Evolutionary conservation across 64 coral and sea anemone species (phyloP).

Genomic region (Hydrozoanthus tunicans): DNA sequence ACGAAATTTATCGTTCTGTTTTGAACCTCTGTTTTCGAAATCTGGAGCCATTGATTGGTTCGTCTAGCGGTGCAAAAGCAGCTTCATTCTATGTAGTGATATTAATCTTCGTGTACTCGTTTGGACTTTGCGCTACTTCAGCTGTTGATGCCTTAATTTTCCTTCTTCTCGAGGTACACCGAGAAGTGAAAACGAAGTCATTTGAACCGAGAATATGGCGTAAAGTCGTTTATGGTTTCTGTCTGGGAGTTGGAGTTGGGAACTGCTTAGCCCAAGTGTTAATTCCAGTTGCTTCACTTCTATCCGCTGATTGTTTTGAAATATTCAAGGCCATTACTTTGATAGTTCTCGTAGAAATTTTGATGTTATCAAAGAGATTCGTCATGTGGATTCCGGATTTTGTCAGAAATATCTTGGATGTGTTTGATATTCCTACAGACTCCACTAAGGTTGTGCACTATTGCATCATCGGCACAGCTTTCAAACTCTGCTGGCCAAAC

Average conservation of each 20-base stretch:
- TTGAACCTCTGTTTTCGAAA: not conserved
- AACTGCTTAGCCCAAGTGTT: not conserved
- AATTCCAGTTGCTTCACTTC: not conserved
- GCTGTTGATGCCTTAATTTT: not conserved
- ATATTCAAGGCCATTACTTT: not conserved
- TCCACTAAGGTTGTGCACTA: not conserved
- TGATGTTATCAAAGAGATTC: conserved; percentile 1
- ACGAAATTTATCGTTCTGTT: not conserved
- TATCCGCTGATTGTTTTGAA: no score
- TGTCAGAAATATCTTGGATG: not conserved
- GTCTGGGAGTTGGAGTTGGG: not conserved
- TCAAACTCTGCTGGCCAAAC: not conserved
- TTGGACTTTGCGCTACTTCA: not conserved
- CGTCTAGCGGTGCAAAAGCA: not conserved
- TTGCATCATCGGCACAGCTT: not conserved
- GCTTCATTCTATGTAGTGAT: not conserved
- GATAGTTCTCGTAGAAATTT: not conserved
- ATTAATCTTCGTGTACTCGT: not conserved
- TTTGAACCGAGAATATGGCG: not conserved
- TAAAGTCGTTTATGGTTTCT: conserved; percentile 7
- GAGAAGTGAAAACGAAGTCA: not conserved
- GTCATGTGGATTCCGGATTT: not conserved
- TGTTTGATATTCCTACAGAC: not conserved
- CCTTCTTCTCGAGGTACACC: not conserved
- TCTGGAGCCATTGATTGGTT: not conserved